Conservation (phyloP, 2,888 invertebrate genomes). For the Phlogophora meticulosa region DNA sequence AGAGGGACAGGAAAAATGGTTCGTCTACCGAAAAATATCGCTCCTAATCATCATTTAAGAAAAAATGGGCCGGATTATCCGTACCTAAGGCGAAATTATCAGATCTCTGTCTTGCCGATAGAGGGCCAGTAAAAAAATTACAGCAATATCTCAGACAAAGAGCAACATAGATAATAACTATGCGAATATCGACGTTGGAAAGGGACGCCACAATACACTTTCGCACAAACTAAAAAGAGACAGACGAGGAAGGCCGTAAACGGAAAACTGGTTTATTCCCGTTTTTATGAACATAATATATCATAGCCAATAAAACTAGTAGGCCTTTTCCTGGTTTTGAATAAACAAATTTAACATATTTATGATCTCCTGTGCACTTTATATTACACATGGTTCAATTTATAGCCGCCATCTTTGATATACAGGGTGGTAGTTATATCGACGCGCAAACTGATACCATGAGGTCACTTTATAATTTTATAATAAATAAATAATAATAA, state of each 20-base stretch:
- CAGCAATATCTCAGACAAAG: conserved; percentile 65
- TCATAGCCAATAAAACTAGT: conserved; percentile 71
- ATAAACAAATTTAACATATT: conserved; percentile 70
- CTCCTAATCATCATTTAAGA: conserved; percentile 52
- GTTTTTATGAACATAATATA: conserved; percentile 74
- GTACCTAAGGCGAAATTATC: conserved; percentile 55
- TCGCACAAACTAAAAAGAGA: conserved; percentile 36
- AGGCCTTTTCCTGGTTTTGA: conserved; percentile 64
- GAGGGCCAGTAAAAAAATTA: conserved; percentile 63
- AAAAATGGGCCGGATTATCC: conserved; percentile 59
- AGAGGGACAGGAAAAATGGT: conserved; percentile 41
- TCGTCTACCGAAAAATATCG: conserved; percentile 51
- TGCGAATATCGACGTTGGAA: conserved; percentile 50
- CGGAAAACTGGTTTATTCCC: conserved; percentile 67
- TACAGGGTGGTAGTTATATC: too few species aligned
- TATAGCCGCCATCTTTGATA: conserved; percentile 42
- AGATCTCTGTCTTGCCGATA: conserved; percentile 52
- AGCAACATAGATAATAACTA: conserved; percentile 67
- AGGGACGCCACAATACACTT: conserved; percentile 37
- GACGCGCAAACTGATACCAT: too few species aligned
- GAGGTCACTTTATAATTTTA: too few species aligned
- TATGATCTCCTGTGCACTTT: conserved; percentile 58
- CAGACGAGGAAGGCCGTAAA: conserved; percentile 58
- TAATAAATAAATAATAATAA: too few species aligned
- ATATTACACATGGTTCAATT: conserved; percentile 35